Conservation (phyloP, 2,113 vertebrate genomes). For the Semicossyphus pulcher region DNA sequence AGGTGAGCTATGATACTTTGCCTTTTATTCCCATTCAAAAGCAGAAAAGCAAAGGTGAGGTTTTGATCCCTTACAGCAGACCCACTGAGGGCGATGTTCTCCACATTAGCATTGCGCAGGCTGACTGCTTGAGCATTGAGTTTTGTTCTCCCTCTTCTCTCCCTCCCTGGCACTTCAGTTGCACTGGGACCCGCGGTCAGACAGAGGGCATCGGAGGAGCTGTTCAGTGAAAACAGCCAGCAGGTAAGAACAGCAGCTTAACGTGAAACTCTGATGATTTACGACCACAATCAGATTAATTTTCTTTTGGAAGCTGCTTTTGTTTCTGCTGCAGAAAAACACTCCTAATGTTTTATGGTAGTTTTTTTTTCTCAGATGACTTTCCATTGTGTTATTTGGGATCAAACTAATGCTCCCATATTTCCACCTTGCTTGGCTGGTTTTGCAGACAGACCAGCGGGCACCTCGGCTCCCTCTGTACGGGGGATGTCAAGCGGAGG, state of each 20-base stretch:
- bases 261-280: conserved; percentile 1
- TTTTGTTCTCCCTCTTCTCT: background rate
- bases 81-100: background rate
- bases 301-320: background rate
- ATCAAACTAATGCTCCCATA: conserved; percentile 15
- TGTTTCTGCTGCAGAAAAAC: background rate
- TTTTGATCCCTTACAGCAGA: background rate
- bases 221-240: conserved; percentile 94
- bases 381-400: background rate
- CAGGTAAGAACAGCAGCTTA: conserved; percentile 84
- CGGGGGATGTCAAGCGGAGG: conserved; percentile 96
- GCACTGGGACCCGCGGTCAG: conserved; percentile 89
- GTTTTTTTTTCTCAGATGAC: background rate
- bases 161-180: conserved; percentile 72
- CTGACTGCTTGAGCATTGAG: background rate
- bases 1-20: conserved; percentile 85
- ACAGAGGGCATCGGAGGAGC: conserved; percentile 93
- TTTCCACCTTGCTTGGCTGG: conserved; percentile 46
- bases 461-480: conserved; percentile 96
- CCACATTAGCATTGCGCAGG: background rate
- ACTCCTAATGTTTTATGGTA: background rate
- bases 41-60: background rate
- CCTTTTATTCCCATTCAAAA: background rate
- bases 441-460: conserved; percentile 94
- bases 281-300: conserved; percentile 1